Base-by-base conservation (phyloP, 2,888 invertebrate species). In the Epistrophe grossulariae region DNA sequence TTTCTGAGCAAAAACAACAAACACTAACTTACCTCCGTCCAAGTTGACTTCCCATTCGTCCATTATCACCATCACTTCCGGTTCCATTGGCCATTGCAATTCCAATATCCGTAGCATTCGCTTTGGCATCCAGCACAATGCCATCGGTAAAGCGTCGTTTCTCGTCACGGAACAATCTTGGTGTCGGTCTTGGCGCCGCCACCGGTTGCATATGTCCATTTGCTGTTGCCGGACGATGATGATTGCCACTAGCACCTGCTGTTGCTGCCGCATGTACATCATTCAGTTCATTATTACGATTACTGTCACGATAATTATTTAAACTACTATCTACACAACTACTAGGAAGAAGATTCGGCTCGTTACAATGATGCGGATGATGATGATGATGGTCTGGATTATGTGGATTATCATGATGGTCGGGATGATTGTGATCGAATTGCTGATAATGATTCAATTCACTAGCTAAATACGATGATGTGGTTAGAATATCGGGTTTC, bases 111-210 rank as follows among this genome's bases (percentile, higher is more conserved):
- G 48, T 7, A 19, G 66, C 62, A 19, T 77, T 81, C 60, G 72
- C 78, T 68, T 83, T 89, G 19, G 62, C 76, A 76, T 84, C 88
- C 35, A 71, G 60, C 57, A 78, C 76, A 83, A 87, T 83, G 83
- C 89, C 89, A 57, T 89, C 90, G 24, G 89, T 89, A 84, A 89
- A 88, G 68, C 90, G 89, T 31, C 89, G 88, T 52, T 89, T 89
- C 55, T 89, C 89, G 52, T 89, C 90, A 77, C 88, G 88, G 71
- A 89, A 83, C 19, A 87, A 88, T 48, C 89, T 80, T 70, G 84
- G 88, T 50, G 83, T 72, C 40, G 87, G 84, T 48, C 62, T 83
- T 24, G 88, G 88, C 80, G 80, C 72, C 66, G 66, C 64, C 64
- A 50, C 68, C 50, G 52, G 31, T 59, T 76, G 82, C 80, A 72